These are phyloP conservation scores for Antigone vipio DNA, from an alignment of 2,113 vertebrate genomes.

Conservation along the genomic window DNA sequence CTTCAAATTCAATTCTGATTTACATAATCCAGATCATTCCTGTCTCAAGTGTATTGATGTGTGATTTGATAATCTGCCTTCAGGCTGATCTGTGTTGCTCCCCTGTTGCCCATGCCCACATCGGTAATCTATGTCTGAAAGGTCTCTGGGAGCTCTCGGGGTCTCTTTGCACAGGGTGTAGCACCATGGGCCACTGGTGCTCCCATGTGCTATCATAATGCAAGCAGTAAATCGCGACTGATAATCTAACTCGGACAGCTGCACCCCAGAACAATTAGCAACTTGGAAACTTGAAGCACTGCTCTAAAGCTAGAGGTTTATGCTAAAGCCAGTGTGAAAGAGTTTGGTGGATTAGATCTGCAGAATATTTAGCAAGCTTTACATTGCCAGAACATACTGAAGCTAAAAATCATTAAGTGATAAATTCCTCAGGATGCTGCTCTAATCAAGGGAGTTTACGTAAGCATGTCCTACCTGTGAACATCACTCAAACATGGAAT, in stretches of 20 bases:
- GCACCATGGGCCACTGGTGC: fast-evolving
- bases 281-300: not conserved
- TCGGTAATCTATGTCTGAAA: not conserved
- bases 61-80: not conserved
- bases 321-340: not conserved
- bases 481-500: constrained; percentile 7
- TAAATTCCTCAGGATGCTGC: not conserved
- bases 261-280: not conserved
- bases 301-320: not conserved
- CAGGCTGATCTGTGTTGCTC: not conserved
- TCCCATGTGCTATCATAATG: not conserved
- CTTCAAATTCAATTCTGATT: not conserved
- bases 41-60: not conserved
- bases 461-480: not conserved
- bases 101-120: not conserved
- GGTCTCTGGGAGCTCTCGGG: not conserved
- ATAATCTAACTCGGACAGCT: not conserved
- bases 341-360: not conserved
- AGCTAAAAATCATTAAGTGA: not conserved
- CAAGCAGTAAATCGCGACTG: not conserved
- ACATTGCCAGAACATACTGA: not conserved
- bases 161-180: not conserved
- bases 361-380: not conserved
- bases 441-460: not conserved
- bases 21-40: not conserved